Percentiles rank a stretch among this genome's conserved stretches.
phyloP scores from a whole-genome alignment of 2,113 vertebrate genomes.

The Aplodontia rufa region DNA sequence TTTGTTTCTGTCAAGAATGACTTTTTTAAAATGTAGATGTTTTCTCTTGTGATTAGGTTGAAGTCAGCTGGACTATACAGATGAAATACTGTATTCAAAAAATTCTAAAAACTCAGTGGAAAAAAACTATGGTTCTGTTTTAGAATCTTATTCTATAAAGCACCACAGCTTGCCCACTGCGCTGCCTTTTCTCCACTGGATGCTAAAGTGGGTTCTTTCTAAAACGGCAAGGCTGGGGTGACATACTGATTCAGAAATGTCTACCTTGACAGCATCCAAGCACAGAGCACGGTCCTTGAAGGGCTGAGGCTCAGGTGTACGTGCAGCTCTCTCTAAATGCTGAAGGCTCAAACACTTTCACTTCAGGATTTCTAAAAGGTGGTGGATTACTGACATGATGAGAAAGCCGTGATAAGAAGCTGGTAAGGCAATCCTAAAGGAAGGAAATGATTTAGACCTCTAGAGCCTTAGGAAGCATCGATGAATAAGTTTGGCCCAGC shows the following conservation, averaged over 20 bases:
- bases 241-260: background rate
- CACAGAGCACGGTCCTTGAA: background rate
- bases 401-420: background rate
- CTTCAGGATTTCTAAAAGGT: background rate
- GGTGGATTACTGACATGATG: conserved; percentile 4
- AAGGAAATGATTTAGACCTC: conserved; percentile 34
- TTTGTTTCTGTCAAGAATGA: background rate
- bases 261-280: background rate
- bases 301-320: conserved; percentile 14
- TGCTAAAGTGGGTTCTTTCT: background rate
- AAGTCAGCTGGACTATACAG: background rate
- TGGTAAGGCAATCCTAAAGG: conserved; percentile 18
- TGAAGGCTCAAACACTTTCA: background rate
- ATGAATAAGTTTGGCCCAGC: background rate
- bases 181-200: background rate
- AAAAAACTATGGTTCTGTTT: conserved; percentile 19
- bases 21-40: background rate
- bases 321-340: background rate
- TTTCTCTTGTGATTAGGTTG: background rate
- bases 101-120: background rate
- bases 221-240: background rate
- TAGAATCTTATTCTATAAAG: background rate
- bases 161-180: background rate
- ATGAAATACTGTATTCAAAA: background rate
- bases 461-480: conserved; percentile 35